Conservation (phyloP, 1,140 invertebrate genomes). For the Brachionus rubens region DNA sequence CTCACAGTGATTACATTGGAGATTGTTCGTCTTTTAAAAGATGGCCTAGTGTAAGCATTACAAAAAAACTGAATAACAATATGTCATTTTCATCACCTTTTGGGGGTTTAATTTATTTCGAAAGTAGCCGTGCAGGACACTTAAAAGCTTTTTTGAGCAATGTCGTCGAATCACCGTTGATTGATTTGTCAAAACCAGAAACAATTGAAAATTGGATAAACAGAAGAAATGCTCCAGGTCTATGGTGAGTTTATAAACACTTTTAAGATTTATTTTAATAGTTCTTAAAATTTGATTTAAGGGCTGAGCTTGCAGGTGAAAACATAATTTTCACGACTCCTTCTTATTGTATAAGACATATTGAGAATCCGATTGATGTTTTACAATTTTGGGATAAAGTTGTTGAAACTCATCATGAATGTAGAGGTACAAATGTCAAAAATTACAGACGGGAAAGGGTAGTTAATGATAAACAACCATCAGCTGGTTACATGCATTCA, state of each 20-base stretch:
- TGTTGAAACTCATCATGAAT: constrained; percentile 47
- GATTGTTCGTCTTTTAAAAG: neutral
- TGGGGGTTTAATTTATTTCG: constrained; percentile 39
- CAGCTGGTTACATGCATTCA: constrained; percentile 50
- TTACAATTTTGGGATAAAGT: constrained; percentile 49
- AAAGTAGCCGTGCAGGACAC: neutral
- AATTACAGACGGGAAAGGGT: constrained; percentile 47
- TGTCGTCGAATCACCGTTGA: constrained; percentile 17
- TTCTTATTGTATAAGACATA: constrained; percentile 46
- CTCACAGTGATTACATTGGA: constrained; percentile 21
- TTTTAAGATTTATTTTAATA: neutral
- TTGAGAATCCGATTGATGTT: constrained; percentile 46
- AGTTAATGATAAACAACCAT: constrained; percentile 49
- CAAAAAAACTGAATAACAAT: neutral
- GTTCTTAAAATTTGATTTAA: neutral
- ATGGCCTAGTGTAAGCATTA: constrained; percentile 17
- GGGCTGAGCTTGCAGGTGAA: constrained; percentile 50
- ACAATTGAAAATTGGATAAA: constrained; percentile 16
- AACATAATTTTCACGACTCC: constrained; percentile 49
- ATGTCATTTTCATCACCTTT: neutral
- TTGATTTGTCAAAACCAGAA: constrained; percentile 34
- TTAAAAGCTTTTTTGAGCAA: neutral
- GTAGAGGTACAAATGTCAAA: constrained; percentile 47
- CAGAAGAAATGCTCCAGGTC: constrained; percentile 45
- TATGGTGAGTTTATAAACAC: constrained; percentile 38